phyloP scores from a whole-genome alignment of 2,797 vertebrate species.

The Steatocranus sp. region DNA sequence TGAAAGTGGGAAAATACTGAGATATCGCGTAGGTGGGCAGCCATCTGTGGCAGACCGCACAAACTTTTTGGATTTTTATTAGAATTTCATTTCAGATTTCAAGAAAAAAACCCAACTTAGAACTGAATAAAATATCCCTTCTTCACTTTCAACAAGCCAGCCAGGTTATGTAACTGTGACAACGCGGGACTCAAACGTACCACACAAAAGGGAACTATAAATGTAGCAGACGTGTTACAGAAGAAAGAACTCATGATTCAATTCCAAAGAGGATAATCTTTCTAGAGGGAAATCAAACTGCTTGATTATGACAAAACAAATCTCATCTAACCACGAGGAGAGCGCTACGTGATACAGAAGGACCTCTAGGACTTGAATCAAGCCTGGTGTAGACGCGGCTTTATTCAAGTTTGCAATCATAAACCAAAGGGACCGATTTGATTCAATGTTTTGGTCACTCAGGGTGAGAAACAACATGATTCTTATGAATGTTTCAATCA shows the following conservation, averaged over 20 bases:
- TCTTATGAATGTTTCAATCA: neutral
- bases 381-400: neutral
- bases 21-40: conserved; percentile 1
- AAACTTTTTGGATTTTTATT: neutral
- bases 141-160: conserved; percentile 29
- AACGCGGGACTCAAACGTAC: neutral
- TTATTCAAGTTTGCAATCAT: neutral
- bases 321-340: neutral
- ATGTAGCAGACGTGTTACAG: neutral
- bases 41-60: conserved; percentile 11
- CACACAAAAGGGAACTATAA: conserved; percentile 1
- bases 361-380: neutral
- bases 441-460: conserved; percentile 7
- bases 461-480: conserved; percentile 14
- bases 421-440: neutral
- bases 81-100: neutral
- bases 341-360: neutral
- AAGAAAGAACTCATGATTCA: neutral
- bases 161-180: neutral
- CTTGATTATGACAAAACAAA: neutral
- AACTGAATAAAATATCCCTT: neutral
- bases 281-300: neutral
- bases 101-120: neutral
- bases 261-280: accelerated
- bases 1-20: conserved; percentile 37